Conservation (phyloP, 2,113 vertebrate species). For the Stomatorhinus ivindoensis region DNA sequence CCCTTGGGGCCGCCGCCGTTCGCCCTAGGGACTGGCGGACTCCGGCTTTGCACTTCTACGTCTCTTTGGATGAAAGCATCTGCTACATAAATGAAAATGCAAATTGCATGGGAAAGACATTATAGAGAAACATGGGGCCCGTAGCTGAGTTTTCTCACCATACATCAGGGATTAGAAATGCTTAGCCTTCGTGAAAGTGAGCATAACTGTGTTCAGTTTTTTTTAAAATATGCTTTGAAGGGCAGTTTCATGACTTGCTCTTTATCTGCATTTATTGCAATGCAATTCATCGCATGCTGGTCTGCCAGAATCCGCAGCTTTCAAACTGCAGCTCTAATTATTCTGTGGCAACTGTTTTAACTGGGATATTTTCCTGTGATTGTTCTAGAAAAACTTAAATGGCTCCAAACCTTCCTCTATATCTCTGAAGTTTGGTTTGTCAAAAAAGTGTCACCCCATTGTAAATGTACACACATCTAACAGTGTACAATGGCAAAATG, state of each 20-base stretch:
- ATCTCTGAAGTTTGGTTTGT: conserved; percentile 15
- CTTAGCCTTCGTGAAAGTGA: not conserved
- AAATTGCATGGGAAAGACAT: not conserved
- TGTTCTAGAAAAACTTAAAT: conserved; percentile 25
- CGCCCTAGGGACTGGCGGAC: not conserved
- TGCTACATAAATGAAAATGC: not conserved
- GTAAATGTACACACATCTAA: not conserved
- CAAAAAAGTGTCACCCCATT: not conserved
- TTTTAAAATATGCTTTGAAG: not conserved
- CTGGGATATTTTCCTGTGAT: conserved; percentile 23
- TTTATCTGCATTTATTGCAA: conserved; percentile 13
- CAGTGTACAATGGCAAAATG: not conserved
- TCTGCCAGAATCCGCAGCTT: conserved; percentile 29
- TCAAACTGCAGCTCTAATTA: conserved; percentile 42
- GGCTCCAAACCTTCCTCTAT: conserved; percentile 33
- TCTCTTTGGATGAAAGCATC: not conserved
- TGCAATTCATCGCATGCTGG: conserved; percentile 27
- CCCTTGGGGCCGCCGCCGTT: not conserved
- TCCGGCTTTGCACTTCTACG: not conserved
- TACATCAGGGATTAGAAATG: not conserved
- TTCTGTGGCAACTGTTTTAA: conserved; percentile 41
- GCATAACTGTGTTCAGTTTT: not conserved
- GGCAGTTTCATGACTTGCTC: not conserved
- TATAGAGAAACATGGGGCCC: not conserved
- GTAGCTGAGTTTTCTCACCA: not conserved